phyloP scores from a whole-genome alignment of 2,888 invertebrate genomes.

The Cremastinae sp. region DNA sequence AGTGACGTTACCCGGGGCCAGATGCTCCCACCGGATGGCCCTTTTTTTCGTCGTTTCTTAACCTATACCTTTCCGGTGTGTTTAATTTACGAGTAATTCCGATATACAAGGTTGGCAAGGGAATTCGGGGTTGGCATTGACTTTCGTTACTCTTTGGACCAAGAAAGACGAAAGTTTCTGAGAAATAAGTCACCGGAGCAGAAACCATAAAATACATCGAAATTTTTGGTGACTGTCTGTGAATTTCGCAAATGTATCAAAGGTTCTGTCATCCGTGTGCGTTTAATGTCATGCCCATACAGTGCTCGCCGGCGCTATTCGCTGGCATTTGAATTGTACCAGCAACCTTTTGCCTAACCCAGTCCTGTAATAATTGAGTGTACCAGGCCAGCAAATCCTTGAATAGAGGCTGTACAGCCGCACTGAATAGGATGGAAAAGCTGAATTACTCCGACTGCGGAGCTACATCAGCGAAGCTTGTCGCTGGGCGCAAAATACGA shows the following conservation, averaged over 20 bases:
- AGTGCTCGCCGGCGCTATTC: background rate
- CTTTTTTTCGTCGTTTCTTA: slow-evolving; percentile 15
- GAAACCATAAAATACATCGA: slow-evolving; percentile 26
- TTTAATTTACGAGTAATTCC: slow-evolving; percentile 56
- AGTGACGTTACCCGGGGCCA: slow-evolving; percentile 15
- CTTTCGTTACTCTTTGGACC: slow-evolving; percentile 37
- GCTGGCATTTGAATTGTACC: slow-evolving; percentile 22
- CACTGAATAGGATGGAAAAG: slow-evolving; percentile 26
- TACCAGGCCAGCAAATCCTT: slow-evolving; percentile 24
- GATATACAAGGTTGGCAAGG: slow-evolving; percentile 46
- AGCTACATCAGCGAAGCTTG: slow-evolving; percentile 38
- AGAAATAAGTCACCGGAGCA: too few species aligned
- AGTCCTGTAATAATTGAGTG: slow-evolving; percentile 50
- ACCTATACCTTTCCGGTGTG: slow-evolving; percentile 13
- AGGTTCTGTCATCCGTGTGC: slow-evolving; percentile 1
- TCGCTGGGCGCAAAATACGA: slow-evolving; percentile 37
- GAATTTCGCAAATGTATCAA: slow-evolving; percentile 6
- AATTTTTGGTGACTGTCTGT: background rate
- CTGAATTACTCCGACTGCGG: slow-evolving; percentile 10
- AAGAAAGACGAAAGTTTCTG: slow-evolving; percentile 13
- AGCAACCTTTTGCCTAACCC: slow-evolving; percentile 41
- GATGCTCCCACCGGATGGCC: slow-evolving; percentile 44
- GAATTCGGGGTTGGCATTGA: slow-evolving; percentile 12
- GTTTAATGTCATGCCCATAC: slow-evolving; percentile 19
- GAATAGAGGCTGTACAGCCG: slow-evolving; percentile 32